A percentile compares a stretch with the other conserved stretches of the same genome.
Evolutionary conservation across 2,888 invertebrate species (phyloP).

Genomic region (Leptopilina syphax): DNA sequence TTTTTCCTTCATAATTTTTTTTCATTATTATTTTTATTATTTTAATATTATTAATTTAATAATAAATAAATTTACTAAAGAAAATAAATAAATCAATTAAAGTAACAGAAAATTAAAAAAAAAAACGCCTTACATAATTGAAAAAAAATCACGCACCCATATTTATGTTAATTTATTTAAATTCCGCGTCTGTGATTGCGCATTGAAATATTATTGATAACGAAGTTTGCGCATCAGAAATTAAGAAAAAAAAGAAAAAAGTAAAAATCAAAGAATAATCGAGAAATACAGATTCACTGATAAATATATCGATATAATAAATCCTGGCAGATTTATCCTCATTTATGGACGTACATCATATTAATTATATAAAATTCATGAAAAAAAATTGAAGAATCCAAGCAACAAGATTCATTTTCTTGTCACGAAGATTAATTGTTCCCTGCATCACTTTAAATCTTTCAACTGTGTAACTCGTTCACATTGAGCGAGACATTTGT

Average conservation of each 20-base stretch:
- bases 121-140: no score
- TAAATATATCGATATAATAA: slow-evolving; percentile 7
- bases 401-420: slow-evolving; percentile 5
- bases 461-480: not conserved
- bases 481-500: not conserved
- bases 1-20: no score
- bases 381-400: not conserved
- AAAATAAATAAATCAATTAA: no score
- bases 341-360: slow-evolving; percentile 2
- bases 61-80: no score
- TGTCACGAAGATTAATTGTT: slow-evolving; percentile 17
- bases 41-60: no score
- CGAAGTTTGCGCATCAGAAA: no score
- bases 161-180: no score
- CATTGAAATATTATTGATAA: no score
- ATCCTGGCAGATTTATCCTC: slow-evolving; percentile 3
- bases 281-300: slow-evolving; percentile 5
- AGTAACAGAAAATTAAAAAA: no score
- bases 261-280: not conserved
- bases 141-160: no score
- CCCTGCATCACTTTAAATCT: not conserved
- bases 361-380: slow-evolving; percentile 11
- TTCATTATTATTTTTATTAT: no score
- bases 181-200: no score
- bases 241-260: not conserved